Percentiles rank a stretch among this genome's conserved stretches.
Evolutionary conservation across 2,797 vertebrate genomes (phyloP).

Genomic region (Falco concolor): DNA sequence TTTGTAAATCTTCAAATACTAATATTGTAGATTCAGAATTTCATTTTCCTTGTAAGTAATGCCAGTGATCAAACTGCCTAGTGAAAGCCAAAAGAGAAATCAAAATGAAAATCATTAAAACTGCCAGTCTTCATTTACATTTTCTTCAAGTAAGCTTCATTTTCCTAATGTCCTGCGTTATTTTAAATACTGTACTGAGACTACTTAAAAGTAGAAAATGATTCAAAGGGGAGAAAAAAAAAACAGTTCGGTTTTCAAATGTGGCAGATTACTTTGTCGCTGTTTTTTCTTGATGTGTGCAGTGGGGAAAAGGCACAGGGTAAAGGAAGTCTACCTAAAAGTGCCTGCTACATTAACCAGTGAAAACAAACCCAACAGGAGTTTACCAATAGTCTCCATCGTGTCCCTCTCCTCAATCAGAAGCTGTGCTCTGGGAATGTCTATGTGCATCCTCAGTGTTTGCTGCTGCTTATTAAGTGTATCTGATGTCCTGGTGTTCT

Average conservation of each 20-base stretch:
- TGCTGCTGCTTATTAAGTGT: conserved; percentile 97
- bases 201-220: background rate
- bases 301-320: background rate
- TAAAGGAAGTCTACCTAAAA: background rate
- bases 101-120: conserved; percentile 20
- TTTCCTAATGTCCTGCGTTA: conserved; percentile 8
- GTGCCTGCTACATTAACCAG: background rate
- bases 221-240: background rate
- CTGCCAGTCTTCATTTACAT: background rate
- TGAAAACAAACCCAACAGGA: background rate
- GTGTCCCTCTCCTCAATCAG: conserved; percentile 98
- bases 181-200: background rate
- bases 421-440: conserved; percentile 96
- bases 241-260: background rate
- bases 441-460: conserved; percentile 96
- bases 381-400: conserved; percentile 96
- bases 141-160: background rate
- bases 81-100: conserved; percentile 18
- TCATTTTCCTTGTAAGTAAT: background rate
- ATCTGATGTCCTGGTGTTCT: conserved; percentile 95
- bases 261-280: background rate
- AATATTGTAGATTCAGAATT: background rate
- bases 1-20: background rate
- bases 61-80: background rate
- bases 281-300: background rate